These are phyloP conservation scores for Muricea muricata DNA, from an alignment of 92 coral and sea anemone genomes.

Conservation along the genomic window DNA sequence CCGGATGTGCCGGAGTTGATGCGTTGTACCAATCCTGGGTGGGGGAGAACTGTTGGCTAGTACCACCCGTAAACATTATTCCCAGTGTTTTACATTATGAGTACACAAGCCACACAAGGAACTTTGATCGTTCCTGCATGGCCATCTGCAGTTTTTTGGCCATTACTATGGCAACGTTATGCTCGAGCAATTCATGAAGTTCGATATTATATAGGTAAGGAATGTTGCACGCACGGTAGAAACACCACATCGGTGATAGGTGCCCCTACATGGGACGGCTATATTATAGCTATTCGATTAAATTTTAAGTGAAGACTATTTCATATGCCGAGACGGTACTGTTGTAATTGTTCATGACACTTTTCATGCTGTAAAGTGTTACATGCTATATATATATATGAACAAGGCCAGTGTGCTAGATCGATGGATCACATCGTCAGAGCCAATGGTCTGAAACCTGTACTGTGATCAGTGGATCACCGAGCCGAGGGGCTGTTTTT, in stretches of 20 bases:
- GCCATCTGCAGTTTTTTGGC: slow-evolving; percentile 39
- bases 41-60: slow-evolving; percentile 35
- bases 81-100: not conserved
- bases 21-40: slow-evolving; percentile 31
- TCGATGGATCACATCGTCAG: no score
- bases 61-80: slow-evolving; percentile 35
- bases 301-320: not conserved
- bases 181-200: not conserved
- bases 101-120: no score
- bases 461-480: no score
- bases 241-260: slow-evolving; percentile 31
- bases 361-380: not conserved
- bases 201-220: slow-evolving; percentile 24
- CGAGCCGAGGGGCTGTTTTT: no score
- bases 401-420: no score
- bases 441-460: no score
- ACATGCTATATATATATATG: no score
- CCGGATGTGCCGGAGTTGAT: slow-evolving; percentile 58
- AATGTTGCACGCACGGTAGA: slow-evolving; percentile 28
- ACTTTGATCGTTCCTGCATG: slow-evolving; percentile 42
- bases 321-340: no score
- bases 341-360: not conserved
- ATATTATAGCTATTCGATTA: slow-evolving; percentile 8
- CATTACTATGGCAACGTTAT: slow-evolving; percentile 37
- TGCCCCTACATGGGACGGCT: not conserved